phyloP scores from a whole-genome alignment of 2,797 vertebrate genomes.

The Todus mexicanus region DNA sequence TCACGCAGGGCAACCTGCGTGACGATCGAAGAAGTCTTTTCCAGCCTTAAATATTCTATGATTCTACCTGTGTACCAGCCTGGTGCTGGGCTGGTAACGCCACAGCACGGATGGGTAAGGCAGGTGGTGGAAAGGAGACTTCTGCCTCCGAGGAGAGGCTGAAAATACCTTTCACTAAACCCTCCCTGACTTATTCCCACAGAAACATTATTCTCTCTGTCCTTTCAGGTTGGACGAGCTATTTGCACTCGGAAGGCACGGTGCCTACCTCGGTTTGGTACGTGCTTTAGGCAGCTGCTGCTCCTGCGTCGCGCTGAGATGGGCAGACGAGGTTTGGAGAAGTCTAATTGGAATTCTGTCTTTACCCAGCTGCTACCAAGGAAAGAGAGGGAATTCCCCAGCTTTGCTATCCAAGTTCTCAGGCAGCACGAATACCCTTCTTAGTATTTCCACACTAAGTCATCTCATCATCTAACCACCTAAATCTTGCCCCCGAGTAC shows the following conservation, averaged over 20 bases:
- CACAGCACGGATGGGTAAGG: neutral
- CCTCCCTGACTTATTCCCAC: neutral
- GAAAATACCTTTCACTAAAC: neutral
- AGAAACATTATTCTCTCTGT: neutral
- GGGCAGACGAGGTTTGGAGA: neutral
- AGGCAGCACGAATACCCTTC: neutral
- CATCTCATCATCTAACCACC: too few relatives aligned
- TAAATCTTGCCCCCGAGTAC: too few relatives aligned
- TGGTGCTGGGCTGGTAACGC: neutral
- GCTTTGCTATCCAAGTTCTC: neutral
- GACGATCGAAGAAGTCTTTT: too few relatives aligned
- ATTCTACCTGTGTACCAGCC: too few relatives aligned
- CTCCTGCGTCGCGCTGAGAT: neutral
- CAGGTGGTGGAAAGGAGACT: neutral
- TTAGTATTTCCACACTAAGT: neutral
- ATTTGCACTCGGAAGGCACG: neutral
- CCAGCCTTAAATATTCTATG: too few relatives aligned
- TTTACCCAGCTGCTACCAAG: too few relatives aligned
- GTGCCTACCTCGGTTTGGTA: neutral
- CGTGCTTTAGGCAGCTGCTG: neutral
- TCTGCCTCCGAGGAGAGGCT: neutral
- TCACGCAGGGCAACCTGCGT: too few relatives aligned
- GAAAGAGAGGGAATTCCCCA: neutral
- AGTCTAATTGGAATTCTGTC: neutral
- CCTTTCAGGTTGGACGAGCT: neutral